phyloP scores from a whole-genome alignment of 2,797 vertebrate species.

The Labeo calbasu region DNA sequence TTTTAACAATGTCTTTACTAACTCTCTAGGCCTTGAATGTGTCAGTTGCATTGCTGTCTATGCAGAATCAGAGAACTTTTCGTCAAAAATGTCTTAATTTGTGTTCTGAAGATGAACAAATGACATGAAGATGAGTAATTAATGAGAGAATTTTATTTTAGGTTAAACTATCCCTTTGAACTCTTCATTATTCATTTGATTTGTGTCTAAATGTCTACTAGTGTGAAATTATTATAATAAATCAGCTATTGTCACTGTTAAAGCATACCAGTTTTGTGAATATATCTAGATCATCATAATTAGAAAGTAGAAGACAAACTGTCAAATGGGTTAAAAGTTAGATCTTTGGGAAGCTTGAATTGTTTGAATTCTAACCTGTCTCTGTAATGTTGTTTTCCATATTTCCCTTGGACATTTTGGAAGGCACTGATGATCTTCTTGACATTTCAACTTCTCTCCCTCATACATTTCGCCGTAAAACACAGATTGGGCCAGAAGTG shows the following conservation, averaged over 20 bases:
- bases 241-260: neutral
- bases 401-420: neutral
- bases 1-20: no score
- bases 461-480: constrained; percentile 17
- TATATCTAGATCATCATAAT: neutral
- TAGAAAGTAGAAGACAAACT: neutral
- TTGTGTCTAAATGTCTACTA: neutral
- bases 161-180: no score
- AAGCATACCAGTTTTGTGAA: neutral
- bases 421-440: neutral
- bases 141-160: no score
- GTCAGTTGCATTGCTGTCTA: no score
- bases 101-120: no score
- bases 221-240: neutral
- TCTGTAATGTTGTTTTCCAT: constrained; percentile 8
- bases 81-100: no score
- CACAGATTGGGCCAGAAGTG: constrained; percentile 10
- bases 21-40: no score
- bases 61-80: no score
- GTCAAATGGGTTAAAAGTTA: neutral
- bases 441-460: constrained; percentile 28
- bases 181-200: neutral
- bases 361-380: neutral
- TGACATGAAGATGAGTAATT: no score
- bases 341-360: neutral